A percentile compares a stretch with the other conserved stretches of the same genome.
Evolutionary conservation across 2,113 vertebrate genomes (phyloP).

Genomic region (Apaloderma vittatum): DNA sequence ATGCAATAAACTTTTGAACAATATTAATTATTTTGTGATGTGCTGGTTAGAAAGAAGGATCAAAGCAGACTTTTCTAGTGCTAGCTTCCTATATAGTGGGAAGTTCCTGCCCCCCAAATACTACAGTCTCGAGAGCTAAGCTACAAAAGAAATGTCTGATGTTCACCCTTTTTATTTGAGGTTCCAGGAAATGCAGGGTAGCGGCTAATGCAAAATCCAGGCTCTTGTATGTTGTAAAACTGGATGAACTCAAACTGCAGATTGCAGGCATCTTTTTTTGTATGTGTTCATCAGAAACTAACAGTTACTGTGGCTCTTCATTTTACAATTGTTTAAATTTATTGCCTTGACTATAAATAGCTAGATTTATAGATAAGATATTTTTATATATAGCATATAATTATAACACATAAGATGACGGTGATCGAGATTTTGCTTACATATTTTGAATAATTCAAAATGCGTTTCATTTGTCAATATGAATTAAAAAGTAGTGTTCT

Average conservation of each 20-base stretch:
- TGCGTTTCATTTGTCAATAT: not conserved
- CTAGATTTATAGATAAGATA: not conserved
- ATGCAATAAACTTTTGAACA: not conserved
- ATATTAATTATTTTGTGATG: not conserved
- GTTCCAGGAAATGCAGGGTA: not conserved
- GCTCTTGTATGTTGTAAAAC: not conserved
- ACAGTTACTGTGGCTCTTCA: not conserved
- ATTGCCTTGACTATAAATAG: not conserved
- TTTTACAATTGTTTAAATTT: not conserved
- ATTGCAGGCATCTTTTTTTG: not conserved
- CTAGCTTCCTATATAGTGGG: rapidly evolving
- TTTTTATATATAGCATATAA: not conserved
- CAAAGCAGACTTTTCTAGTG: not conserved
- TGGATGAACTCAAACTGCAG: not conserved
- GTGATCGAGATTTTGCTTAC: not conserved
- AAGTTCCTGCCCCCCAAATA: not conserved
- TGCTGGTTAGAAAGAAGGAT: not conserved
- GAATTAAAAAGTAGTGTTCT: not conserved
- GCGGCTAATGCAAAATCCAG: not conserved
- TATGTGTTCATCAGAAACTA: not conserved
- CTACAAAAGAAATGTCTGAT: not conserved
- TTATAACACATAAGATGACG: not conserved
- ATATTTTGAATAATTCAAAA: not conserved
- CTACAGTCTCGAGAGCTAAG: not conserved
- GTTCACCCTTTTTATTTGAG: not conserved